Percentiles rank a stretch among this genome's conserved stretches.
phyloP scores from a whole-genome alignment of 2,797 vertebrate species.

The Champsocephalus esox region DNA sequence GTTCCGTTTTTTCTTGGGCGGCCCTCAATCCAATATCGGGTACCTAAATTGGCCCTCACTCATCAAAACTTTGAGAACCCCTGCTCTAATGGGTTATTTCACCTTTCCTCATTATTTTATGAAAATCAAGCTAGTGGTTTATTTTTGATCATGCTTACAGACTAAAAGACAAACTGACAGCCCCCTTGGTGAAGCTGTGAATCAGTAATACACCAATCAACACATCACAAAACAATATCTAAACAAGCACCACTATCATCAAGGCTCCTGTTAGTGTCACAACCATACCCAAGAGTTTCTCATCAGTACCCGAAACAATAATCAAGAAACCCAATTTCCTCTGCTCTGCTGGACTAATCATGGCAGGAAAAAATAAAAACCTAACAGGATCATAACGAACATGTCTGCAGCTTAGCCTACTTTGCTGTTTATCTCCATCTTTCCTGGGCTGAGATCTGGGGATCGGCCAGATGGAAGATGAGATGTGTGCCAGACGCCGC shows the following conservation, averaged over 20 bases:
- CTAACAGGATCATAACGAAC: conserved; percentile 27
- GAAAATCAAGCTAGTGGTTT: too few species aligned
- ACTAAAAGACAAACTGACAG: too few species aligned
- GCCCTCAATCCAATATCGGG: too few species aligned
- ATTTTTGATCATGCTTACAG: too few species aligned
- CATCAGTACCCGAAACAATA: conserved; percentile 7
- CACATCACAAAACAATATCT: not conserved
- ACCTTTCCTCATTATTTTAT: too few species aligned
- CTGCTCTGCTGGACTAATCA: conserved; percentile 31
- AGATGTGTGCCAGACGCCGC: conserved; percentile 1
- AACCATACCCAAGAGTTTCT: not conserved
- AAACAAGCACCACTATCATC: not conserved
- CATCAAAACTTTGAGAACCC: too few species aligned
- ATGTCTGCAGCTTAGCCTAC: conserved; percentile 38
- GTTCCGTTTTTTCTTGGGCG: too few species aligned
- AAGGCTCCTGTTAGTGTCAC: conserved; percentile 1
- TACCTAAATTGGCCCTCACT: too few species aligned
- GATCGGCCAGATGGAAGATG: conserved; percentile 14
- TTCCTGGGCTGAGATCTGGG: conserved; percentile 43
- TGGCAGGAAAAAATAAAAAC: conserved; percentile 47
- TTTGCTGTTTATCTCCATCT: conserved; percentile 36
- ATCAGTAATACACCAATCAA: not conserved
- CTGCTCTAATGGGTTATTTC: too few species aligned
- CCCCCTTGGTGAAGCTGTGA: not conserved
- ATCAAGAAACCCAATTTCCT: conserved; percentile 28